Evolutionary conservation across 37 sponge, comb jelly and placozoan genomes (phyloP).

Genomic region (Agelas oroides): DNA sequence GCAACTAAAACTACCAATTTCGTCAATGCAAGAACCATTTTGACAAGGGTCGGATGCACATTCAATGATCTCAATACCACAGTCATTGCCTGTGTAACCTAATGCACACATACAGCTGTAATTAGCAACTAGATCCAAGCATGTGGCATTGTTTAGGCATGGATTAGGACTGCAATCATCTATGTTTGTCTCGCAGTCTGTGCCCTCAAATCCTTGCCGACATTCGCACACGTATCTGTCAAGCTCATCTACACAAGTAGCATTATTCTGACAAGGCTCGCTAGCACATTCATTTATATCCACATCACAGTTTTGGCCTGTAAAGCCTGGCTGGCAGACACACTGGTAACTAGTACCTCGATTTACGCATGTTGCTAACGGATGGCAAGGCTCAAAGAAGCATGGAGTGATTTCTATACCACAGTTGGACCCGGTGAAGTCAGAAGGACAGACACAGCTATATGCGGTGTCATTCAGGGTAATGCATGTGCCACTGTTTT

Average conservation of each 20-base stretch:
- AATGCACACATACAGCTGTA: slow-evolving; percentile 36
- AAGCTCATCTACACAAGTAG: slow-evolving; percentile 43
- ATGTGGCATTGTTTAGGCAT: slow-evolving; percentile 43
- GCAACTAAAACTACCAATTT: slow-evolving; percentile 18
- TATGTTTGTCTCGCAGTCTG: slow-evolving; percentile 1
- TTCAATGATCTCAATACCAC: slow-evolving; percentile 15
- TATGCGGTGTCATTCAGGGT: slow-evolving; percentile 5
- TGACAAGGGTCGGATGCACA: slow-evolving; percentile 27
- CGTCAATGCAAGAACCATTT: slow-evolving; percentile 38
- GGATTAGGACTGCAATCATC: background rate
- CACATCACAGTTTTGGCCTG: slow-evolving; percentile 51
- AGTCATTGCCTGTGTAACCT: slow-evolving; percentile 30
- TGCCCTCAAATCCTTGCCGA: background rate
- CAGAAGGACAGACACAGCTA: slow-evolving; percentile 57
- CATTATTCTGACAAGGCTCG: slow-evolving; percentile 58
- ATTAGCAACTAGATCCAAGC: slow-evolving; percentile 26
- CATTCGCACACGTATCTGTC: slow-evolving; percentile 1
- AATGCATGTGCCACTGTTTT: slow-evolving; percentile 72
- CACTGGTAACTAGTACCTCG: slow-evolving; percentile 46
- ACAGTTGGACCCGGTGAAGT: slow-evolving; percentile 77
- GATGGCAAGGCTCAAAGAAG: slow-evolving; percentile 52
- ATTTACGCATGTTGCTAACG: slow-evolving; percentile 55
- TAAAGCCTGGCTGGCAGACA: slow-evolving; percentile 59
- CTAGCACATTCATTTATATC: slow-evolving; percentile 68
- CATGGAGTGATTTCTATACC: slow-evolving; percentile 64